Evolutionary conservation across 2,888 invertebrate genomes (phyloP).

Genomic region (Acronicta alni): DNA sequence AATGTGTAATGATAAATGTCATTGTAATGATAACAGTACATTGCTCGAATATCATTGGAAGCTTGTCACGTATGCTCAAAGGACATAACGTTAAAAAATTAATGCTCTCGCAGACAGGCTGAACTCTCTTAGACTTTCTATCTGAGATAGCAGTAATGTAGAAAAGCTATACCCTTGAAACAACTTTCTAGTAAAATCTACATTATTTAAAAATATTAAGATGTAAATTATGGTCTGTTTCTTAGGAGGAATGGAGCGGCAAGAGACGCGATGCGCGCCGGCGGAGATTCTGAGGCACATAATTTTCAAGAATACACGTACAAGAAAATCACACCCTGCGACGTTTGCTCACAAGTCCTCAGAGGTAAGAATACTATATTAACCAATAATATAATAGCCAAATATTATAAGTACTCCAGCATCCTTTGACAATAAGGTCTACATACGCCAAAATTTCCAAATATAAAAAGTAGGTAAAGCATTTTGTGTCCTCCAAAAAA

Average conservation of each 20-base stretch:
- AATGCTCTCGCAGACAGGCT: conserved; percentile 9
- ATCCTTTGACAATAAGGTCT: too few species aligned
- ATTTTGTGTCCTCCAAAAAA: conserved; percentile 7
- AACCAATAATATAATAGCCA: background rate
- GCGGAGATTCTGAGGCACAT: conserved; percentile 93
- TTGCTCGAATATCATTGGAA: conserved; percentile 48
- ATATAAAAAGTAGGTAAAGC: too few species aligned
- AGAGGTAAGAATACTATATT: conserved; percentile 94
- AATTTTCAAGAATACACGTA: conserved; percentile 98
- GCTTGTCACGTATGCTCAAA: conserved; percentile 32
- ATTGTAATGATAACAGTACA: conserved; percentile 16
- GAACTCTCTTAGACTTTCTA: conserved; percentile 9
- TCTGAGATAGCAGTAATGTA: conserved; percentile 35
- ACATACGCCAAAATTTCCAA: too few species aligned
- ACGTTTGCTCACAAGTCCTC: conserved; percentile 97
- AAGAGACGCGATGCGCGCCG: conserved; percentile 89
- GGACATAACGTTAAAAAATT: background rate
- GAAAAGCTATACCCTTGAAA: conserved; percentile 36
- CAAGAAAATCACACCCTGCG: conserved; percentile 98
- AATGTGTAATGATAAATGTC: conserved; percentile 68
- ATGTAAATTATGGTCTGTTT: conserved; percentile 51
- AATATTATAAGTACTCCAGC: too few species aligned
- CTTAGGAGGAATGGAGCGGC: conserved; percentile 93
- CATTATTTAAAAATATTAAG: conserved; percentile 21
- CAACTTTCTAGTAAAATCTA: conserved; percentile 21